Evolutionary conservation across 2,113 vertebrate genomes (phyloP), one percentile per base, ranked within the genome.

Genomic region (Corapipo altera): DNA sequence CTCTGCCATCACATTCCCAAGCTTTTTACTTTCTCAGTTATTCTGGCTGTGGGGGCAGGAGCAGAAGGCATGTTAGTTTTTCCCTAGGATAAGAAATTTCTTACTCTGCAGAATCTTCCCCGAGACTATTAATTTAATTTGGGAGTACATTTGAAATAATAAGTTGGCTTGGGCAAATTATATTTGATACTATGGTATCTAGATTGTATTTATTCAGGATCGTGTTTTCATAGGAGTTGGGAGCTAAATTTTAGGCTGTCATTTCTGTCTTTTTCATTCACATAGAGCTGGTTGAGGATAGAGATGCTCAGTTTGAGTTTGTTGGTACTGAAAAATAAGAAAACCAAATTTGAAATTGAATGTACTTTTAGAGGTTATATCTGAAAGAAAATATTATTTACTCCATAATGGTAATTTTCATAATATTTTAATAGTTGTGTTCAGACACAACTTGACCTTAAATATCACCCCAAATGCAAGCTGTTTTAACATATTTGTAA

Each of bases 381-480:
- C 73, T 92, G 93, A 78, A 96, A 96, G 92, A 94, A 95, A 96
- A 95, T 84, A 95, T 88, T 89, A 70, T 92, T 91, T 93, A 65
- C 41, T 92, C 91, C 86, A 78, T 96, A 94, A 96, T 89, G 91
- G 61, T 78, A 85, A 91, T 95, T 96, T 96, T 96, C 85, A 86
- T 94, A 96, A 86, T 94, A 95, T 96, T 96, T 97, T 96, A 97
- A 89, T 96, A 93, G 70, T 93, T 96, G 18, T 82, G 86, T 89
- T 93, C 86, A 92, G 94, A 91, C 95, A 93, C 73, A 93, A 61
- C 66, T 69, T 92, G 89, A 92, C 95, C 95, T 91, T 89, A 85
- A 89, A 70, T 95, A 95, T 91, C 94, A 86, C 89, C 95, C 86
- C 82, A 92, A 95, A 93, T 95, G 92, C 91, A 96, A 96, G 96